Evolutionary conservation across 2,113 vertebrate genomes (phyloP).

Genomic region (Entelurus aequoreus): DNA sequence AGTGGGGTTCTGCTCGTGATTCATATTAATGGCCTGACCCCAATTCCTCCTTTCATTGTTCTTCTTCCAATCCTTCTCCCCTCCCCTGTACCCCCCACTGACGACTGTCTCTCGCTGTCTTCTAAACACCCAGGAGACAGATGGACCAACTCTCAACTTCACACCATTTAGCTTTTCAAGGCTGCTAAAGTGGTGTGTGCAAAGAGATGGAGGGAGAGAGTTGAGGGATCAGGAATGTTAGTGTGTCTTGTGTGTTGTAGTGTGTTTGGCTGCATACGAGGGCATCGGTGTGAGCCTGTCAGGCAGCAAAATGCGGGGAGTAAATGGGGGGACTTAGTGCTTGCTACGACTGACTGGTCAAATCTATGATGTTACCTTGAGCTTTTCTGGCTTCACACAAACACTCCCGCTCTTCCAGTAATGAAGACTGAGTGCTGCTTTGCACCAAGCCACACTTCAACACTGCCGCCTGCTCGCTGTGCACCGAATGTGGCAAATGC

Average conservation of each 20-base stretch:
- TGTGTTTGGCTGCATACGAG: conserved; percentile 32
- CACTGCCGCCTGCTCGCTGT: not conserved
- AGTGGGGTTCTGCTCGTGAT: conserved; percentile 66
- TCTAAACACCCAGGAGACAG: conserved; percentile 64
- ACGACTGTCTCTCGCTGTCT: conserved; percentile 49
- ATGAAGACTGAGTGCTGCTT: conserved; percentile 57
- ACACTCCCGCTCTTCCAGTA: conserved; percentile 45
- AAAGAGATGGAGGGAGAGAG: conserved; percentile 45
- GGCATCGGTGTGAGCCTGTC: conserved; percentile 39
- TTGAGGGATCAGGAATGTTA: conserved; percentile 33
- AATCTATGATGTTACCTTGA: conserved; percentile 67
- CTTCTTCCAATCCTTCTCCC: conserved; percentile 43
- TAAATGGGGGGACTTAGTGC: conserved; percentile 68
- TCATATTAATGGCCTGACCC: conserved; percentile 64
- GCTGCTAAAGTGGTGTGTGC: conserved; percentile 57
- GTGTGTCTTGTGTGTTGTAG: conserved; percentile 22
- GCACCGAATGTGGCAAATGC: not conserved
- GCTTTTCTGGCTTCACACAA: conserved; percentile 42
- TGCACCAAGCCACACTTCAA: conserved; percentile 16
- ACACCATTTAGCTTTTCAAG: conserved; percentile 73
- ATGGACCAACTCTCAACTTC: conserved; percentile 69
- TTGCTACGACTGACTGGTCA: conserved; percentile 63
- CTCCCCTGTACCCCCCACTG: conserved; percentile 36
- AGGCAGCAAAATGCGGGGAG: conserved; percentile 48
- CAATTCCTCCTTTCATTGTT: conserved; percentile 52